Evolutionary conservation across 2,797 vertebrate genomes (phyloP).

Genomic region (Coracias cyanogaster): DNA sequence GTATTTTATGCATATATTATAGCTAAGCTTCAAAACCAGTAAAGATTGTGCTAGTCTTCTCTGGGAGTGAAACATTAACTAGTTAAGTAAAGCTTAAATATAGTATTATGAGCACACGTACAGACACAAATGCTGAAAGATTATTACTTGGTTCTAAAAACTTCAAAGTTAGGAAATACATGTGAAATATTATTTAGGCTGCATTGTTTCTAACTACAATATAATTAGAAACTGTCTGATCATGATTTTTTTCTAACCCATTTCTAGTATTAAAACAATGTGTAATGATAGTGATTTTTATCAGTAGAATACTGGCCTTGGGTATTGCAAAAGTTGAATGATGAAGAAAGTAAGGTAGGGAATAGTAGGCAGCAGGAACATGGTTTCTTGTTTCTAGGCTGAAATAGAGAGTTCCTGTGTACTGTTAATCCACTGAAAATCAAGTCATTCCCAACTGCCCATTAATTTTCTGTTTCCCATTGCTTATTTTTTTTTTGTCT

Average conservation of each 20-base stretch:
- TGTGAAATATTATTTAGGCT: neutral
- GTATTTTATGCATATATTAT: neutral
- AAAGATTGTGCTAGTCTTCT: neutral
- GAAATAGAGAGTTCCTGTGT: neutral
- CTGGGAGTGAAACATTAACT: neutral
- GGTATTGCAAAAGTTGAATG: neutral
- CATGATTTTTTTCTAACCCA: neutral
- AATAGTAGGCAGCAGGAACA: neutral
- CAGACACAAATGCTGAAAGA: neutral
- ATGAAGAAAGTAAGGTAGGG: neutral
- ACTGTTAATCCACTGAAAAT: neutral
- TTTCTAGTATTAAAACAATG: neutral
- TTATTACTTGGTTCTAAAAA: neutral
- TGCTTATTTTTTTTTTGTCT: neutral
- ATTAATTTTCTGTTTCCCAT: neutral
- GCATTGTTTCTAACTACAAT: neutral
- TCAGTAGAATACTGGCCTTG: neutral
- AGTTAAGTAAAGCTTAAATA: neutral
- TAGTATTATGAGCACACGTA: neutral
- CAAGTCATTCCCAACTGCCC: neutral
- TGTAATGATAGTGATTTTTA: neutral
- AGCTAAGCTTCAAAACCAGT: slow-evolving; percentile 39
- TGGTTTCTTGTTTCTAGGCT: neutral
- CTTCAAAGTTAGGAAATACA: neutral
- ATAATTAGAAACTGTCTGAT: neutral